Conservation (phyloP, 2,888 invertebrate genomes). For the Drosophila tripunctata region DNA sequence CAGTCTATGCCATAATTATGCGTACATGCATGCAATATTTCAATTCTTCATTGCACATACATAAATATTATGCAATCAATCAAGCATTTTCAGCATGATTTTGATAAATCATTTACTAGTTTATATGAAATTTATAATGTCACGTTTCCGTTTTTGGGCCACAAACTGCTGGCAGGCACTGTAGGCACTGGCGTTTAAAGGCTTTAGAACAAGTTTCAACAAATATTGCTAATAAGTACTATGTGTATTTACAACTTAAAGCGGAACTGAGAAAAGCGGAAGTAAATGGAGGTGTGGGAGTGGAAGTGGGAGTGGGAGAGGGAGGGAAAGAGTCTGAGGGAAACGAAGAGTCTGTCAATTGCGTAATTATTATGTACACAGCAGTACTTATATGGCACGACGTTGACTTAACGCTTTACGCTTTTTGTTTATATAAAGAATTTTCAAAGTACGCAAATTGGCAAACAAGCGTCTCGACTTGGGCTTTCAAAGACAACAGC, state of each 20-base stretch:
- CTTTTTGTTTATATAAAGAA: constrained; percentile 51
- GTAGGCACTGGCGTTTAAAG: constrained; percentile 6
- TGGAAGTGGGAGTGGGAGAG: neutral
- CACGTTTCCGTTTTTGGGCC: too few relatives aligned
- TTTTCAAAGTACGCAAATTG: constrained; percentile 71
- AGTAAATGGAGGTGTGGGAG: neutral
- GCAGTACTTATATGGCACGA: constrained; percentile 31
- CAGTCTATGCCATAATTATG: neutral
- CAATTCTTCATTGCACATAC: neutral
- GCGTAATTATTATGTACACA: constrained; percentile 64
- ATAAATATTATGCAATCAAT: constrained; percentile 6
- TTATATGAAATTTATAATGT: neutral
- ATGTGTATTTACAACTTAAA: constrained; percentile 12
- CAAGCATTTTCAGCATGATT: neutral
- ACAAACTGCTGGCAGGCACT: neutral
- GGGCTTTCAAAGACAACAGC: constrained; percentile 22
- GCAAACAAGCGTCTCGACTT: constrained; percentile 51
- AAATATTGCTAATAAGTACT: constrained; percentile 3
- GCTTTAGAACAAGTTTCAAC: constrained; percentile 2
- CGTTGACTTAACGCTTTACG: neutral
- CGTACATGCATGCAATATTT: neutral
- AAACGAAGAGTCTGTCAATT: constrained; percentile 47
- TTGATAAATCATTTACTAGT: constrained; percentile 1
- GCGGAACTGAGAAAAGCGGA: constrained; percentile 1
- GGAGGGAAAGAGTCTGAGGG: neutral